Conservation (phyloP, 2,113 vertebrate genomes). For the Corythaeola cristata region DNA sequence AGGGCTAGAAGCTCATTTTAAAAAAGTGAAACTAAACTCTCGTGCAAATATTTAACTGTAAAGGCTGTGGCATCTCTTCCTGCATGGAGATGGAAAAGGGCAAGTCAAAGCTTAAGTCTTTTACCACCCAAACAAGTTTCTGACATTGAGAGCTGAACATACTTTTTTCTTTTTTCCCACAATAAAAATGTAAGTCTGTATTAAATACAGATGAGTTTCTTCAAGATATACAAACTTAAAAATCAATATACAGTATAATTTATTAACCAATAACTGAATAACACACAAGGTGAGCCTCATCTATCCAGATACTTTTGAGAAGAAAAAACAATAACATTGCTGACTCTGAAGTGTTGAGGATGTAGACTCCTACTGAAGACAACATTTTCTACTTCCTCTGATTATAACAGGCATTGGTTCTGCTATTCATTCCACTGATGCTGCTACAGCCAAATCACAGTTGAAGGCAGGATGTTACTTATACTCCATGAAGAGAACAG, state of each 20-base stretch:
- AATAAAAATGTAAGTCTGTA: not conserved
- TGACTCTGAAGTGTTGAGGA: not conserved
- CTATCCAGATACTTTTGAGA: not conserved
- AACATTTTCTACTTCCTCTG: not conserved
- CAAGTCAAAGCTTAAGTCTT: not conserved
- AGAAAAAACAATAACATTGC: not conserved
- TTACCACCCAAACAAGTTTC: not conserved
- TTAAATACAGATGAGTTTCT: not conserved
- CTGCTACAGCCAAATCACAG: constrained; percentile 31
- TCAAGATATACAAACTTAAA: not conserved
- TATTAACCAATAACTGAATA: not conserved
- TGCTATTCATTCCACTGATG: constrained; percentile 9
- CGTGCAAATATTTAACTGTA: not conserved
- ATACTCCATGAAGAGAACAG: not conserved
- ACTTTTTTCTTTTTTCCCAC: not conserved
- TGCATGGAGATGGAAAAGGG: not conserved
- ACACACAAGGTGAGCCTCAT: not conserved
- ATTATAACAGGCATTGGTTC: not conserved
- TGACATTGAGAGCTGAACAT: not conserved
- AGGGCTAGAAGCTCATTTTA: not conserved
- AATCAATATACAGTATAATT: not conserved
- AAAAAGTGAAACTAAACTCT: not conserved
- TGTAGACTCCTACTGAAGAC: not conserved
- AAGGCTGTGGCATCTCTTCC: not conserved
- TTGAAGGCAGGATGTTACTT: not conserved